Conservation (phyloP, 2,113 vertebrate genomes). For the Sceloporus tristichus region DNA sequence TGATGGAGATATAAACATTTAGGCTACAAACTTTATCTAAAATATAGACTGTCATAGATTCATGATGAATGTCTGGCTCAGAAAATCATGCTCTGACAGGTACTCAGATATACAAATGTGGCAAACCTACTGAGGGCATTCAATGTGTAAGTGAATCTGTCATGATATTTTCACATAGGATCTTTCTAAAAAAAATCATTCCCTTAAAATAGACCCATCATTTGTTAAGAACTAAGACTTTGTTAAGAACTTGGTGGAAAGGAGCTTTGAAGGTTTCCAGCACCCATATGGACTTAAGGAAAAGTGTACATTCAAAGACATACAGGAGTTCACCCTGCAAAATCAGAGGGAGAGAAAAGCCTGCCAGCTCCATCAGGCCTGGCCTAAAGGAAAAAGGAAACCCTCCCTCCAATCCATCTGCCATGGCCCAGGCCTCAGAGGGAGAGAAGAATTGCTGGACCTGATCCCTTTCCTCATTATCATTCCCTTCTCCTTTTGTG, state of each 20-base stretch:
- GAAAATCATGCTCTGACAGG: neutral
- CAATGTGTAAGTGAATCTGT: neutral
- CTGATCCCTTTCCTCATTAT: too few species aligned
- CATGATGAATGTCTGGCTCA: neutral
- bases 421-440: too few species aligned
- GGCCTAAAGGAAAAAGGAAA: too few species aligned
- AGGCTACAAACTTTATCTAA: neutral
- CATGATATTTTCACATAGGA: neutral
- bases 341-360: neutral
- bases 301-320: neutral
- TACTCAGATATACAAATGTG: neutral
- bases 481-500: too few species aligned
- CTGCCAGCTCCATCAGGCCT: too few species aligned
- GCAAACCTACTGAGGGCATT: neutral
- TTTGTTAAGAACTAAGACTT: neutral
- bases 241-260: neutral
- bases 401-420: too few species aligned
- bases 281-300: neutral
- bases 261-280: neutral
- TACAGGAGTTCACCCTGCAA: neutral
- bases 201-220: neutral
- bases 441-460: too few species aligned
- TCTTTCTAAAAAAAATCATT: neutral
- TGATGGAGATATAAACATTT: neutral
- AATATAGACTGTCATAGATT: neutral